Percentiles rank a stretch among this genome's conserved stretches.
Conservation (phyloP, 2,113 vertebrate genomes). For the human region GRCh38 chr2:65258501-65259000, state of each 20-base stretch:
- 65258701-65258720: background rate
- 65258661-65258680: background rate
- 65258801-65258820: background rate
- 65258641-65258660: background rate
- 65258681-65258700: background rate
- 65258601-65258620: no score
- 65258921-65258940: no score
- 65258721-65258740: background rate
- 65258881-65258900: background rate
- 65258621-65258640: no score
- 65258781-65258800: background rate
- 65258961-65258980: no score
- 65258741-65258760: background rate
- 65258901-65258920: background rate
- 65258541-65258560: no score
- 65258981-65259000: no score
- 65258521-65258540: no score
- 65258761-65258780: background rate
- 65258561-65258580: no score
- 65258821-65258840: background rate
- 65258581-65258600: no score
- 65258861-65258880: background rate
- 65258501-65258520: no score
- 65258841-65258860: background rate
- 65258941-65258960: no score